Evolutionary conservation across 1,140 invertebrate species (phyloP), one percentile per base, ranked within the genome.

Genomic region (Trachymyrmex septentrionalis): DNA sequence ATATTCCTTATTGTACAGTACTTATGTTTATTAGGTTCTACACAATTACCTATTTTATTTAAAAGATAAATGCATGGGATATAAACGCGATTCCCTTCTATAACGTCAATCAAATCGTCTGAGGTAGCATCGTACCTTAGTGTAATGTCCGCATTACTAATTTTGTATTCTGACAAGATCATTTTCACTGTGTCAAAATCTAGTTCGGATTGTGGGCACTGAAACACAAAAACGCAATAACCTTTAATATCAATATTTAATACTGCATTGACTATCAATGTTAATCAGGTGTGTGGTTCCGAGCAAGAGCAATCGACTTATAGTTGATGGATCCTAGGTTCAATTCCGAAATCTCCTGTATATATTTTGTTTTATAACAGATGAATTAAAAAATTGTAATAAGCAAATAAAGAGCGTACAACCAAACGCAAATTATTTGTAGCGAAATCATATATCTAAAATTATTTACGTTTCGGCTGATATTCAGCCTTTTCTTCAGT

Each of bases 41-140:
- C 12, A 73, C 38, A 81, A 87, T 93, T 95, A 97, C 97, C 99
- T 93, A 99, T 99, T 96, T 99, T 99, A 95, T 99, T 99, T 19
- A 99, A 96, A 84, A 99, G 96, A 96, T 99, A 99, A 94, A 99
- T 99, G 95, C 99, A 99, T 1, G 99, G 99, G 85, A 99, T 97
- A 94, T 99, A 99, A 88, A 99, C 98, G 75, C 99, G 96, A 96
- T 99, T 99, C 78, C 99, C 99, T 96, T 99, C 99, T 92, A 99
- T 98, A 27, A 99, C 98, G 95, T 99, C 99, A 94, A 99, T 99
- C 16, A 99, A 95, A 95, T 99, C 99, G 95, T 99, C 99, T 90
- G 98, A 98, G 3, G 98, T 99, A 0, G 99, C 99, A 95, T 99
- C 99, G 93, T 98, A 99, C 89, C 98, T 96, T 7, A 99, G 95